phyloP scores from a whole-genome alignment of 2,888 invertebrate genomes.

The Xanthia togata region DNA sequence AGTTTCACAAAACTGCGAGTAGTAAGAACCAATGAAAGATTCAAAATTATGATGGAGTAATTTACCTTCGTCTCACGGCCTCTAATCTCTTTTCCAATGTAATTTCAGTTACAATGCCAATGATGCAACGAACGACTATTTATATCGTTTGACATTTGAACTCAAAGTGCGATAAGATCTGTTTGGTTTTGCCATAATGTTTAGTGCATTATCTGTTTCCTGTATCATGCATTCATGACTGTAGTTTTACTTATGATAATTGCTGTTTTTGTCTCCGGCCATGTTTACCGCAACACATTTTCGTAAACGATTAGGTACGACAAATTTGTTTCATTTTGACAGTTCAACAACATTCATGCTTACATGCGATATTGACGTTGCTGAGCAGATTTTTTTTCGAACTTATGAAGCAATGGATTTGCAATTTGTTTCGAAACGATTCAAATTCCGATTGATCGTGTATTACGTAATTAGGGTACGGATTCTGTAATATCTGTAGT shows the following conservation, averaged over 20 bases:
- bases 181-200: constrained; percentile 5
- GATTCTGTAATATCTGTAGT: neutral
- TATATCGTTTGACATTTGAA: constrained; percentile 53
- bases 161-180: constrained; percentile 38
- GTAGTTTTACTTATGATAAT: neutral
- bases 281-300: no score
- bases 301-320: no score
- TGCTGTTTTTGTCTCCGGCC: neutral
- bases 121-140: constrained; percentile 28
- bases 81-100: neutral
- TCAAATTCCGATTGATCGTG: no score
- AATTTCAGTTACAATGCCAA: constrained; percentile 15
- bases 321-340: no score
- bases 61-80: constrained; percentile 21
- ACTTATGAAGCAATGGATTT: no score
- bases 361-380: no score
- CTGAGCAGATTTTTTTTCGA: no score
- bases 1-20: neutral
- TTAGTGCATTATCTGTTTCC: constrained; percentile 1
- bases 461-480: no score
- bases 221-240: neutral
- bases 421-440: no score
- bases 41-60: constrained; percentile 17
- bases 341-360: no score
- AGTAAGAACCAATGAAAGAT: constrained; percentile 10